Percentiles rank a stretch among this genome's conserved stretches.
Evolutionary conservation across 2,888 invertebrate species (phyloP).

Genomic region (Scaptomyza caliginosa): DNA sequence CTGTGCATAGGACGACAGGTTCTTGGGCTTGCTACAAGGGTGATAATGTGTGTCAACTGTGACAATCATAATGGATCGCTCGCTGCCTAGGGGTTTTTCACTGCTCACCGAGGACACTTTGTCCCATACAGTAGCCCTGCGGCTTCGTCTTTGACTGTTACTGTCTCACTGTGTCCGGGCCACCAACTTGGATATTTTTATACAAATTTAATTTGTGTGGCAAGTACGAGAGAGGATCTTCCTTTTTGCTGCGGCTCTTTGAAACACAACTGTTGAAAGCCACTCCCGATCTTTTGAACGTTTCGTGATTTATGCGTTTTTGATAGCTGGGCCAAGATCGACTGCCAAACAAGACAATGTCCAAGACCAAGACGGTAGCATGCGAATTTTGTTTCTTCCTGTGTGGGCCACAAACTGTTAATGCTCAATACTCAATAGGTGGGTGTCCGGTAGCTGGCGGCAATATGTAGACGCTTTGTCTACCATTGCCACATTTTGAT

Average conservation of each 20-base stretch:
- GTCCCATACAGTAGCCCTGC: conserved; percentile 70
- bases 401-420: conserved; percentile 52
- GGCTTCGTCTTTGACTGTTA: conserved; percentile 51
- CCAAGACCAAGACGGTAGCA: conserved; percentile 33
- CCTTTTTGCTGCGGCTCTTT: conserved; percentile 53
- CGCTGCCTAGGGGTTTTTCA: conserved; percentile 36
- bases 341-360: conserved; percentile 7
- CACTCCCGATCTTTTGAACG: conserved; percentile 32
- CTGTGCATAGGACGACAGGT: conserved; percentile 62
- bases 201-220: conserved; percentile 77
- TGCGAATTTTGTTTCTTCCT: conserved; percentile 71
- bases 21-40: conserved; percentile 53
- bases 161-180: conserved; percentile 33
- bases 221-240: conserved; percentile 37
- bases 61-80: conserved; percentile 80
- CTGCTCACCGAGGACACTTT: conserved; percentile 51
- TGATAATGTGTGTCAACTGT: conserved; percentile 79
- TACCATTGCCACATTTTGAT: conserved; percentile 55
- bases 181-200: conserved; percentile 80
- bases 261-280: conserved; percentile 74
- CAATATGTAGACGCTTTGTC: conserved; percentile 52
- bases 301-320: conserved; percentile 77
- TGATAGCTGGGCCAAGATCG: conserved; percentile 59
- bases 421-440: conserved; percentile 7
- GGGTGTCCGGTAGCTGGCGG: conserved; percentile 60